These are phyloP conservation scores for Coregonus ussuriensis DNA, from an alignment of 2,797 vertebrate species.

Conservation along the genomic window DNA sequence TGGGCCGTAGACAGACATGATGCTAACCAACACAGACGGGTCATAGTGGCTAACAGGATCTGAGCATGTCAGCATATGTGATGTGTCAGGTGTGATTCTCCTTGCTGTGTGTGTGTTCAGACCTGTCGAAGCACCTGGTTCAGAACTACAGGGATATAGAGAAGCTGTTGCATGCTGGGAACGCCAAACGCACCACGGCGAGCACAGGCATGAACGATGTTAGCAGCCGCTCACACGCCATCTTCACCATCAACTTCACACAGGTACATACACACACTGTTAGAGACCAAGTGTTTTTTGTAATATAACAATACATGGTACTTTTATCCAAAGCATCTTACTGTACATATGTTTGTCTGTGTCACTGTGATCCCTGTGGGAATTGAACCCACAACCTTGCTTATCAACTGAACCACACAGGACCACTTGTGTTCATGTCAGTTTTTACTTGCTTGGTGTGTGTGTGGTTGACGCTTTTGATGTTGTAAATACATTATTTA, in stretches of 20 bases:
- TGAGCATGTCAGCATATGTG: not conserved
- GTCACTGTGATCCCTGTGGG: too few relatives aligned
- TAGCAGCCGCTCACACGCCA: constrained; percentile 91
- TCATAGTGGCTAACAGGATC: too few relatives aligned
- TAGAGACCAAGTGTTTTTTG: not conserved
- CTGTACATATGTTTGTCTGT: too few relatives aligned
- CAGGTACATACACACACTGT: constrained; percentile 74
- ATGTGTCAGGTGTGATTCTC: not conserved
- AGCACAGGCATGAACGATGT: constrained; percentile 90
- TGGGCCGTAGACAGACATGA: too few relatives aligned
- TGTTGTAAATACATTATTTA: not conserved
- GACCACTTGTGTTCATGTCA: too few relatives aligned
- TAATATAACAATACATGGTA: not conserved
- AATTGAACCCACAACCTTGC: too few relatives aligned
- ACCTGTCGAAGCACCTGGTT: constrained; percentile 90
- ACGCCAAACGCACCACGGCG: constrained; percentile 86
- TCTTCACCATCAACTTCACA: constrained; percentile 93
- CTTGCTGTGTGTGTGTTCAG: constrained; percentile 57
- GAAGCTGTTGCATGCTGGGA: constrained; percentile 87
- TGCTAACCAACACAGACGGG: too few relatives aligned
- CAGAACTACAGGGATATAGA: constrained; percentile 87
- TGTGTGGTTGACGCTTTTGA: not conserved
- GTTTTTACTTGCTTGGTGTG: too few relatives aligned
- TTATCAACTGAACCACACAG: too few relatives aligned
- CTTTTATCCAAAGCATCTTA: too few relatives aligned